Percentiles rank a stretch among this genome's conserved stretches.
Conservation (phyloP, 2,113 vertebrate genomes). For the Micronisus gabar region DNA sequence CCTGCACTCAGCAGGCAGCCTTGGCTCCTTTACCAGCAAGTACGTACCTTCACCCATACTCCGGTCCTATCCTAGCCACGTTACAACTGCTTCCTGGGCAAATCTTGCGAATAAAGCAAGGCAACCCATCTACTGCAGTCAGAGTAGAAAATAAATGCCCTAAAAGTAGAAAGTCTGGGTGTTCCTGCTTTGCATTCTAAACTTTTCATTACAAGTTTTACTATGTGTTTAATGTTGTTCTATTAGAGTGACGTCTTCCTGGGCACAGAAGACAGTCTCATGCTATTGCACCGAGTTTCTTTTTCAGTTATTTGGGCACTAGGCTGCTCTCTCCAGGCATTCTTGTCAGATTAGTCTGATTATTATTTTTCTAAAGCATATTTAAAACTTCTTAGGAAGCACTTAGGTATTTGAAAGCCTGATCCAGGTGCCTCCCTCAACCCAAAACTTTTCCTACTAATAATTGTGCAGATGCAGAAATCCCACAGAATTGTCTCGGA, state of each 20-base stretch:
- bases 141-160: not conserved
- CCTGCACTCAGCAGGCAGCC: not conserved
- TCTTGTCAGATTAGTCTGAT: not conserved
- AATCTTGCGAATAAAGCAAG: not conserved
- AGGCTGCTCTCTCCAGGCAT: not conserved
- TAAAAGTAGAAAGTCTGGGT: not conserved
- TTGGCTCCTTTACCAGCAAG: not conserved
- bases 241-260: accelerated
- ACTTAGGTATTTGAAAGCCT: not conserved
- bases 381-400: not conserved
- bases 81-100: not conserved
- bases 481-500: not conserved
- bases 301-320: not conserved
- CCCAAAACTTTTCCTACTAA: not conserved
- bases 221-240: not conserved
- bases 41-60: not conserved
- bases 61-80: accelerated
- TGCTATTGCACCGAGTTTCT: not conserved
- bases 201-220: not conserved
- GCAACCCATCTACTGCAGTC: not conserved
- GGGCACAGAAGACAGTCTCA: not conserved
- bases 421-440: not conserved
- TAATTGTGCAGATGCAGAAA: not conserved
- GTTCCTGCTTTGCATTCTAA: not conserved
- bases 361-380: not conserved